Percentiles rank a stretch among this genome's conserved stretches.
Conservation (phyloP, 2,797 vertebrate species). For the Tympanoctomys barrerae region DNA sequence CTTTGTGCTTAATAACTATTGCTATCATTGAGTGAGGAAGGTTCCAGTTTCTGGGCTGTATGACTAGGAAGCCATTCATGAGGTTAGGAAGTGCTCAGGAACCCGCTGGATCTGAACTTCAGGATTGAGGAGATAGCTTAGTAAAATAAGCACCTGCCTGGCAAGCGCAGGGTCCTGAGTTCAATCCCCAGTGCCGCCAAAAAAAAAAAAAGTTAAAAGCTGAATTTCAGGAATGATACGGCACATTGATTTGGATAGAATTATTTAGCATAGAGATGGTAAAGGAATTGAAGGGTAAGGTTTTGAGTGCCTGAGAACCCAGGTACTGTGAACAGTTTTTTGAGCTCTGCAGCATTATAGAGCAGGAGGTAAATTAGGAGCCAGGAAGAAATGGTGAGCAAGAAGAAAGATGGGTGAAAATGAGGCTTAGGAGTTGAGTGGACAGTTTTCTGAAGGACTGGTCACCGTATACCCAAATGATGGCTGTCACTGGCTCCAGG, state of each 20-base stretch:
- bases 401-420: neutral
- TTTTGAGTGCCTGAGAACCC: neutral
- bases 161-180: too few species aligned
- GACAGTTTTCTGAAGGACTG: neutral
- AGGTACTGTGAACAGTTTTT: neutral
- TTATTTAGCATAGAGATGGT: neutral
- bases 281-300: neutral
- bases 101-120: neutral
- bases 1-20: slow-evolving; percentile 11
- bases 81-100: neutral
- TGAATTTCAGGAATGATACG: neutral
- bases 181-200: too few species aligned
- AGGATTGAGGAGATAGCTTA: too few species aligned
- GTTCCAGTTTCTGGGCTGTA: neutral
- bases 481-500: neutral
- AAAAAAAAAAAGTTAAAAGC: too few species aligned
- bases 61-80: neutral
- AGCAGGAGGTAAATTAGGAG: neutral
- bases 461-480: neutral
- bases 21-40: neutral
- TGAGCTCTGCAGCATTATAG: neutral
- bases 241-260: neutral
- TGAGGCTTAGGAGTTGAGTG: neutral
- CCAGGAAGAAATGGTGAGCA: neutral
- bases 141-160: too few species aligned